Evolutionary conservation across 2,113 vertebrate genomes (phyloP), one percentile per base, ranked within the genome.

Genomic region (Mormyrus lacerda): DNA sequence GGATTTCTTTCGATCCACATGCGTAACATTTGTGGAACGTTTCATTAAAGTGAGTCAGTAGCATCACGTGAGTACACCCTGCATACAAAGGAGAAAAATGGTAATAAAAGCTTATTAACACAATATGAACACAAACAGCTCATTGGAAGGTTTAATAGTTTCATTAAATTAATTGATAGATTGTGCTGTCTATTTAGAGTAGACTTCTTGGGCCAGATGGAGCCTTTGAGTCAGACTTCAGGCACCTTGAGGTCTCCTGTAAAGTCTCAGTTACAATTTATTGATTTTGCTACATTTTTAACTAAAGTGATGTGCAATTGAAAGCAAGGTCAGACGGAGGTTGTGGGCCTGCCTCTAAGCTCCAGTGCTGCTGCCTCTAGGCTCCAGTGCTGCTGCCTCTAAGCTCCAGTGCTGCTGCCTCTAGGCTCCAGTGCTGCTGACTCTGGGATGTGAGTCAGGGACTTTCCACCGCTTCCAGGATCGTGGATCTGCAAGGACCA

Each of bases 111-210:
- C 87, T 65, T 65, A 87, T 87, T 87, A 65, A 87, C 55, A 45
- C 19, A 39, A 53, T 42, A 79, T 79, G 50, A 55, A 55, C 39
- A 55, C 35, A 76, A 79, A 79, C 88, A 21, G n/a, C 15, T 88
- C 69, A 88, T 24, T 50, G 65, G 53, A 53, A 44, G 88, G 21
- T 89, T 85, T 24, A 85, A 85, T 13, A 85, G 27, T 85, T 85
- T 79, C 4, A 85, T 89, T 27, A 47, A 65, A 47, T 85, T 47
- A 27, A 31, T 1, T 61, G 39, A 19, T 84, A 24, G n/a, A 48
- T 44, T 51, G n/a, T 7, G 15, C 24, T 19, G 53, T 61, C 39
- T 27, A 85, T 44, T 31, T 48, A 47, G 21, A 48, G 24, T 48
- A 13, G 15, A 13, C 19, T 85, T 85, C 83, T 85, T 24, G 42